These are phyloP conservation scores for Eulacestoma nigropectus DNA, from an alignment of 2,113 vertebrate genomes.

Conservation along the genomic window DNA sequence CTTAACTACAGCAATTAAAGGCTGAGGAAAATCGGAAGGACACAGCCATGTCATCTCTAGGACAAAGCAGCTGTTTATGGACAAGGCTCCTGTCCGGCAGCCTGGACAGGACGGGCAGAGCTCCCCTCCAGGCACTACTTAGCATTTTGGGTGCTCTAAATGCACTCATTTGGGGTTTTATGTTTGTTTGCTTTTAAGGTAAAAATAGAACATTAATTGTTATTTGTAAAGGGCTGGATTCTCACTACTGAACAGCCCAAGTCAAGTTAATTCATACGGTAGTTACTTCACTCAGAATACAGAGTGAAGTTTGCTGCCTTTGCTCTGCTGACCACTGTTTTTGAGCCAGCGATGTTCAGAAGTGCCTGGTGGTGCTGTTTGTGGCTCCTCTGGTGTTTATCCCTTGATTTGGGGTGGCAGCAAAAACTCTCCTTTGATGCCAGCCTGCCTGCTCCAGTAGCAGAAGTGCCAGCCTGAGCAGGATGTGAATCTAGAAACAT, in stretches of 20 bases:
- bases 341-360: neutral
- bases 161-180: neutral
- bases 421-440: constrained; percentile 13
- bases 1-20: neutral
- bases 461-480: neutral
- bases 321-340: neutral
- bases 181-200: constrained; percentile 5
- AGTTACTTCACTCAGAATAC: constrained; percentile 9
- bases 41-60: neutral
- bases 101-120: neutral
- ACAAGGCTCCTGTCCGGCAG: neutral
- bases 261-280: neutral
- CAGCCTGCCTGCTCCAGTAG: neutral
- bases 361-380: neutral
- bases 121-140: neutral
- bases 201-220: constrained; percentile 34
- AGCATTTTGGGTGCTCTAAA: neutral
- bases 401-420: neutral
- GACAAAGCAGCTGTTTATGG: neutral
- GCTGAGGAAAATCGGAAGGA: neutral
- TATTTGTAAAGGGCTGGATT: constrained; percentile 14
- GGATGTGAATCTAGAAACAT: neutral
- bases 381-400: constrained; percentile 1
- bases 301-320: neutral
- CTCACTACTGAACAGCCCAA: neutral